Percentiles rank a stretch among this genome's conserved stretches.
These are phyloP conservation scores for Thumatha senex DNA, from an alignment of 2,888 invertebrate species.

Conservation along the genomic window DNA sequence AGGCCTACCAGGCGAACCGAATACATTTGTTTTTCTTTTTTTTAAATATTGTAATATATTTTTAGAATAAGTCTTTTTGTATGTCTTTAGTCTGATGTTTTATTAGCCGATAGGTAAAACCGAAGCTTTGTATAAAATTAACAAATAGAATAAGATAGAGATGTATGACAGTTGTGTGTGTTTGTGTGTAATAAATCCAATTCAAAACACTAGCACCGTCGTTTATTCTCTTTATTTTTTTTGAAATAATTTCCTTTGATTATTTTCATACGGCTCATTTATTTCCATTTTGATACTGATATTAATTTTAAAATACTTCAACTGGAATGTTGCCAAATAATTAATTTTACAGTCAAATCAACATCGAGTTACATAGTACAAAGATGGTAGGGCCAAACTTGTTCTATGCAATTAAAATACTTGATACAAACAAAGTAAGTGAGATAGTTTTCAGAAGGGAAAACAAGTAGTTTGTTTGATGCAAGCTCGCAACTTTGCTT, in stretches of 20 bases:
- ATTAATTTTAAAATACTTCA: slow-evolving; percentile 27
- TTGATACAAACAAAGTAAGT: slow-evolving; percentile 68
- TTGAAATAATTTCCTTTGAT: slow-evolving; percentile 27
- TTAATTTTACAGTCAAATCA: slow-evolving; percentile 50
- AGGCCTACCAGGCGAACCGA: slow-evolving; percentile 52
- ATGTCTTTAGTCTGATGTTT: slow-evolving; percentile 23
- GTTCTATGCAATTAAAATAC: slow-evolving; percentile 48
- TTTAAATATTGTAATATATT: slow-evolving; percentile 34
- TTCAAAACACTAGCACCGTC: slow-evolving; percentile 22
- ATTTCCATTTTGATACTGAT: background rate
- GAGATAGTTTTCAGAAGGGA: slow-evolving; percentile 76
- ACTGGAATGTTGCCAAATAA: slow-evolving; percentile 68
- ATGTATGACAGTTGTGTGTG: slow-evolving; percentile 66
- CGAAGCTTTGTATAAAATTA: slow-evolving; percentile 82
- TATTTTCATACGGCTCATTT: too few relatives aligned
- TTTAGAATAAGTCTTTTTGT: slow-evolving; percentile 40
- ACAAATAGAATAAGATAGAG: slow-evolving; percentile 78
- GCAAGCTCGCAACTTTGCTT: slow-evolving; percentile 72
- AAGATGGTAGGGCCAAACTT: slow-evolving; percentile 52
- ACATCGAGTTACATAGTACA: slow-evolving; percentile 32
- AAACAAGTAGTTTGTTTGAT: slow-evolving; percentile 73
- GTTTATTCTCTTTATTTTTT: slow-evolving; percentile 5
- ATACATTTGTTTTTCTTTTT: slow-evolving; percentile 19
- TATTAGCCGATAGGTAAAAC: slow-evolving; percentile 78
- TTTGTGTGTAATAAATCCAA: slow-evolving; percentile 67